Evolutionary conservation across 37 sponge, comb jelly and placozoan genomes (phyloP).

Genomic region (Beroe ovata): DNA sequence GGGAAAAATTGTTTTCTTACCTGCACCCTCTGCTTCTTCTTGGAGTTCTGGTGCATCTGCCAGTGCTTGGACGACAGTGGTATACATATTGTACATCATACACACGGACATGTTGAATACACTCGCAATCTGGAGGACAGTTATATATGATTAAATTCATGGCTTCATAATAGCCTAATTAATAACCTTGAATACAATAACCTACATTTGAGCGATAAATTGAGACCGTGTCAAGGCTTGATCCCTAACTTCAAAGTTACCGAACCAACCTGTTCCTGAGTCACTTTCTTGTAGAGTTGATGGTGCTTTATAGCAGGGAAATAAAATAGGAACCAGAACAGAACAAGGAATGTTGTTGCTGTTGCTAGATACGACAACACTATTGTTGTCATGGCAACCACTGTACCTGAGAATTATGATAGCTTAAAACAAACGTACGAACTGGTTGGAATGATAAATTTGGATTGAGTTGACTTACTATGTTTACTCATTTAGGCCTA

Average conservation of each 20-base stretch:
- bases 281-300: conserved; percentile 45
- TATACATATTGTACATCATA: conserved; percentile 59
- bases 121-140: conserved; percentile 49
- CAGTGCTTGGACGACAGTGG: neutral
- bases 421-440: neutral
- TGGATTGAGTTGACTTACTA: no score
- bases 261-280: conserved; percentile 35
- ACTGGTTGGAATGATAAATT: no score
- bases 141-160: no score
- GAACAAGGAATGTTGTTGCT: conserved; percentile 13
- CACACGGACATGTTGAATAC: conserved; percentile 59
- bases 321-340: conserved; percentile 53
- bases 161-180: neutral
- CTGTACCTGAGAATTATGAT: conserved; percentile 22
- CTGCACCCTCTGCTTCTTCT: neutral
- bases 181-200: no score
- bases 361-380: conserved; percentile 21
- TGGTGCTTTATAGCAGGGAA: conserved; percentile 54
- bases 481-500: no score
- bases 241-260: no score
- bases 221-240: no score
- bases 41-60: neutral
- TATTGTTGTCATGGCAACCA: conserved; percentile 54
- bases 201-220: no score
- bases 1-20: neutral